phyloP scores from a whole-genome alignment of 2,797 vertebrate species.

The Chiloscyllium punctatum region DNA sequence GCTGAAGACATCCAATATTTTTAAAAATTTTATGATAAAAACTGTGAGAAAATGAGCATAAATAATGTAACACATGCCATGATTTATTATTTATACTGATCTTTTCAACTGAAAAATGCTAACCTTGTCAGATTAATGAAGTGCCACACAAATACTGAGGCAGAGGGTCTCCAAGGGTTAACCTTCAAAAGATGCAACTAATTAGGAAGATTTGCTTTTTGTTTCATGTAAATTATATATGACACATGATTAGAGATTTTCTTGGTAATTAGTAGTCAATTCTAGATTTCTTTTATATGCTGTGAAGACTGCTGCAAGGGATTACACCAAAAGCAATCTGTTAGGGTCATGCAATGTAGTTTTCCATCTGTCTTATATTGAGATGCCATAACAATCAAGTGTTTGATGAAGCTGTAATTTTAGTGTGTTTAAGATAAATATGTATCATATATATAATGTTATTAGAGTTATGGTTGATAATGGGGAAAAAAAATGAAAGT shows the following conservation, averaged over 20 bases:
- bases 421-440: conserved; percentile 7
- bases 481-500: too few relatives aligned
- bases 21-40: not conserved
- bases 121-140: conserved; percentile 35
- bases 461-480: not conserved
- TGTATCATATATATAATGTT: not conserved
- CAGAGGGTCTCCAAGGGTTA: conserved; percentile 23
- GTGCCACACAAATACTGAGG: conserved; percentile 22
- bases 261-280: conserved; percentile 35
- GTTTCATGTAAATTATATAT: conserved; percentile 38
- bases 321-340: conserved; percentile 38
- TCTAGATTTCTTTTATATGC: conserved; percentile 35
- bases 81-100: conserved; percentile 37
- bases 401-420: conserved; percentile 19
- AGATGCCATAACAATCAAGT: conserved; percentile 25
- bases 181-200: conserved; percentile 35
- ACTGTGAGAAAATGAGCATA: conserved; percentile 15
- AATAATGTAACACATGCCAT: conserved; percentile 22
- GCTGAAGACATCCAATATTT: conserved; percentile 12
- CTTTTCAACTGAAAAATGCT: conserved; percentile 35
- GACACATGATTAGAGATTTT: conserved; percentile 37
- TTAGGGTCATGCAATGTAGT: conserved; percentile 28
- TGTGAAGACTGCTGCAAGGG: conserved; percentile 34
- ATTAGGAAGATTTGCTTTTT: conserved; percentile 38
- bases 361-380: conserved; percentile 31